Evolutionary conservation across 1,140 invertebrate species (phyloP), one percentile per base, ranked within the genome.

Genomic region (Apocrypta bakeri): DNA sequence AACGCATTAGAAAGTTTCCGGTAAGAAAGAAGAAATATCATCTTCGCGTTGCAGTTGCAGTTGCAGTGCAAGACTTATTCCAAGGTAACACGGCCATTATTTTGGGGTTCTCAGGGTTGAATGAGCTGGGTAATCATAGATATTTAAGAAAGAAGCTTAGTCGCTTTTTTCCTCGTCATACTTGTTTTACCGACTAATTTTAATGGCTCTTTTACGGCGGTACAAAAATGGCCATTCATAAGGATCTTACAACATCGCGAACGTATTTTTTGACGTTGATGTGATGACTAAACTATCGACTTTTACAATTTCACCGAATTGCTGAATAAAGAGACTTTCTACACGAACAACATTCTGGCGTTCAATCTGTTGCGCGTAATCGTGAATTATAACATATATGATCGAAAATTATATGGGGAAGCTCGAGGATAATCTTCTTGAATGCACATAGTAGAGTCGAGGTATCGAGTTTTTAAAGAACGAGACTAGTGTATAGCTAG

Each of bases 1-100:
- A 80, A 68, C 68, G 27, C 68, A 72, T 61, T 80, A 80, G 78
- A 80, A 80, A 80, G 78, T 80, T n/a, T 17, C n/a, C 17, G 48
- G 33, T 21, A n/a, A n/a, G 21, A 9, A 56, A 68, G 72, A 73
- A 78, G 63, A 72, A 72, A 25, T 69, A 21, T 33, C 17, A 40
- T 56, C 69, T 33, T 56, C 31, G 24, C 9, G 9, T 37, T 9
- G 2, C 33, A 37, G 33, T 9, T 37, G 2, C 9, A 9, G 9
- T 9, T 37, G 9, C 29, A 37, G 17, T 74, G 9, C n/a, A 74
- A 74, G 9, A 76, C 29, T 21, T 11, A 63, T 61, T 76, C 61
- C 72, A 56, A 74, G 42, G 42, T 61, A 74, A 74, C 29, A 56
- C 24, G 42, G 17, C 42, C 21, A 29, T 74, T 9, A 6, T 56